Percentiles rank a stretch among this genome's conserved stretches.
phyloP scores from a whole-genome alignment of 2,113 vertebrate species.

The Rhea pennata region DNA sequence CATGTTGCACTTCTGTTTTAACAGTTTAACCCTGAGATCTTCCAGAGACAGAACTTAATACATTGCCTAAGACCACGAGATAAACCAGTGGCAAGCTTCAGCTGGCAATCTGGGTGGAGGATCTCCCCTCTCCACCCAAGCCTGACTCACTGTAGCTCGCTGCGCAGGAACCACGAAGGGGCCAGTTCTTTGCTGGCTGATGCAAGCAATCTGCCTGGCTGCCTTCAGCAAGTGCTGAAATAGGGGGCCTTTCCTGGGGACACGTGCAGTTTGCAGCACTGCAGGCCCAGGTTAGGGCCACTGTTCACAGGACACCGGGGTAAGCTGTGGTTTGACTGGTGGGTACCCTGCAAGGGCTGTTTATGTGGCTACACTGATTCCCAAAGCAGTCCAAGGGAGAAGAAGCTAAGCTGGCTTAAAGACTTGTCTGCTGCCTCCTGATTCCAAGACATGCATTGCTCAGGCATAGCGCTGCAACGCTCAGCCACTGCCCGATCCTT shows the following conservation, averaged over 20 bases:
- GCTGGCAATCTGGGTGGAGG: conserved; percentile 60
- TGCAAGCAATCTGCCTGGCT: background rate
- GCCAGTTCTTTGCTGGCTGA: background rate
- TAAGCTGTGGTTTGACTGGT: background rate
- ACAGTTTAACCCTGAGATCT: background rate
- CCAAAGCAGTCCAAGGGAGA: background rate
- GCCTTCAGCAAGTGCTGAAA: background rate
- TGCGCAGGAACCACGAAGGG: background rate
- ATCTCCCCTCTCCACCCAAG: conserved; percentile 58
- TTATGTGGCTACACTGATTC: background rate
- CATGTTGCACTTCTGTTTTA: background rate
- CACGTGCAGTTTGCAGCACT: background rate
- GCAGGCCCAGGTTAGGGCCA: background rate
- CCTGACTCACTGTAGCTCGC: conserved; percentile 52
- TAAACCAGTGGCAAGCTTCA: conserved; percentile 40
- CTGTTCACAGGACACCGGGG: background rate
- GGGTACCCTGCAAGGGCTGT: background rate
- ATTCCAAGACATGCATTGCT: background rate
- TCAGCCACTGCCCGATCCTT: background rate
- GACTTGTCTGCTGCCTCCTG: background rate
- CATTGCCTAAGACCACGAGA: conserved; percentile 41
- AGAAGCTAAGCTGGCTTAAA: background rate
- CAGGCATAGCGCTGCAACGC: background rate
- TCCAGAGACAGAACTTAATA: conserved; percentile 1
- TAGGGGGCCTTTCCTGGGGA: background rate